Evolutionary conservation across 2,797 vertebrate species (phyloP).

Genomic region (Hozukius guyotensis): DNA sequence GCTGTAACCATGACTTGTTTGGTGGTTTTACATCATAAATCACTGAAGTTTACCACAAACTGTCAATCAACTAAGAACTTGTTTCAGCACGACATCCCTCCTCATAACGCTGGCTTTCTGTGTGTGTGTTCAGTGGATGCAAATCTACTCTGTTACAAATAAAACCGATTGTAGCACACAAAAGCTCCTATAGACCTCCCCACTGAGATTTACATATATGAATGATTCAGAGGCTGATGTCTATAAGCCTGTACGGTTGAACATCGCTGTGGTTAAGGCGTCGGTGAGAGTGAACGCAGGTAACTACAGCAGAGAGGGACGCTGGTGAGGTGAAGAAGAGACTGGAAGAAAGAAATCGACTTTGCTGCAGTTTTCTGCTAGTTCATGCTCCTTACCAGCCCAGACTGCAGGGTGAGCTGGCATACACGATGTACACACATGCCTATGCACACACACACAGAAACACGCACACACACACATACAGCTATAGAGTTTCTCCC

Average conservation of each 20-base stretch:
- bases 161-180: background rate
- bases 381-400: conserved; percentile 37
- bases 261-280: background rate
- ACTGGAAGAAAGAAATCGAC: conserved; percentile 8
- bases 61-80: background rate
- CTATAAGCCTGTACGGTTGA: background rate
- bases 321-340: background rate
- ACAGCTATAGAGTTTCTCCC: background rate
- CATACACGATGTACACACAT: conserved; percentile 12
- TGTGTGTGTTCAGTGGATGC: background rate
- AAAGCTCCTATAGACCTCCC: background rate
- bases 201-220: conserved; percentile 1
- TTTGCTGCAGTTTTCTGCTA: conserved; percentile 67
- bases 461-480: background rate
- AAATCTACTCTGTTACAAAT: background rate
- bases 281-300: conserved; percentile 19
- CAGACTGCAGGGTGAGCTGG: conserved; percentile 41
- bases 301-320: conserved; percentile 7
- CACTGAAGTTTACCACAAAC: background rate
- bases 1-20: background rate
- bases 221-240: conserved; percentile 1
- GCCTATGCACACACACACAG: background rate
- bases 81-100: background rate
- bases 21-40: background rate
- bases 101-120: background rate